phyloP scores from a whole-genome alignment of 2,113 vertebrate species.

The Pelodiscus sinensis region DNA sequence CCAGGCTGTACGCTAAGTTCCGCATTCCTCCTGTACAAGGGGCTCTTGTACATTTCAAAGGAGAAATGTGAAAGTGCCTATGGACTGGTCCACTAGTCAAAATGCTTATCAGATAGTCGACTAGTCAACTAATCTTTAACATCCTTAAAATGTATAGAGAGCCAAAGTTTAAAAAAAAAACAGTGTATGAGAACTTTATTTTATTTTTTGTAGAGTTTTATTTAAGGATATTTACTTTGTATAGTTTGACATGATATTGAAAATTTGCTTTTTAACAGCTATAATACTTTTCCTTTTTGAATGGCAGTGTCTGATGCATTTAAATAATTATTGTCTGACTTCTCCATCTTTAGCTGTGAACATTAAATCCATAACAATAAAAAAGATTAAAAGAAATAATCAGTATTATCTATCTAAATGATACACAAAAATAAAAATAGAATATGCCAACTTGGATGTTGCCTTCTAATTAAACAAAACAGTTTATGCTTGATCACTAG shows the following conservation, averaged over 20 bases:
- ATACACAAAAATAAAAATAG: not conserved
- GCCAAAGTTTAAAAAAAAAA: not conserved
- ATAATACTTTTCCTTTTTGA: not conserved
- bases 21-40: too few species aligned
- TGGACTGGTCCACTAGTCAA: too few species aligned
- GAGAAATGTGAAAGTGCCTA: too few species aligned
- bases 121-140: too few species aligned
- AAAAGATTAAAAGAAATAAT: not conserved
- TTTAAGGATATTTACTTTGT: not conserved
- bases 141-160: not conserved
- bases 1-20: too few species aligned
- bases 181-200: not conserved
- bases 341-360: not conserved
- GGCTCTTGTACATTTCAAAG: too few species aligned
- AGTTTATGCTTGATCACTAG: conserved; percentile 62
- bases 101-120: too few species aligned
- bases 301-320: not conserved
- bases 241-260: not conserved
- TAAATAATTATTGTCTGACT: not conserved
- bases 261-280: not conserved
- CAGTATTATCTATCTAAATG: not conserved
- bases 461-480: not conserved
- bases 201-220: not conserved
- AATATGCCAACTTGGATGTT: not conserved
- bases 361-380: not conserved